Percentiles rank a stretch among this genome's conserved stretches.
These are phyloP conservation scores for Thereva unica DNA, from an alignment of 2,888 invertebrate genomes.

Conservation along the genomic window DNA sequence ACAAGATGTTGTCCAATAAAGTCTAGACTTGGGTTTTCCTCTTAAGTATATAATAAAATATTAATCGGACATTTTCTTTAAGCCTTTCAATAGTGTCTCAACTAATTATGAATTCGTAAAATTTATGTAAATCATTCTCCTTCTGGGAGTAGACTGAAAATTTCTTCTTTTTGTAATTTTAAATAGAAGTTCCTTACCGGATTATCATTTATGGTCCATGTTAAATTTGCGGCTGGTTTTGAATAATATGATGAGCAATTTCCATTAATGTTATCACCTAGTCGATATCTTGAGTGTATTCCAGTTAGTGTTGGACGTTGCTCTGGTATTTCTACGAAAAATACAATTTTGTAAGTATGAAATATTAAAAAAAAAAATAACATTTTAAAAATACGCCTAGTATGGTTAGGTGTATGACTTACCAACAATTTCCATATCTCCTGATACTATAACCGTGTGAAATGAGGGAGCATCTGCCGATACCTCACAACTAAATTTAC, in stretches of 20 bases:
- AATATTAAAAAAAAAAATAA: neutral
- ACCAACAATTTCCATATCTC: slow-evolving; percentile 58
- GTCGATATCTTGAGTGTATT: slow-evolving; percentile 61
- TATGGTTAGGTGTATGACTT: slow-evolving; percentile 41
- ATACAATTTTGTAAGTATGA: too few relatives aligned
- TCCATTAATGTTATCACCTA: slow-evolving; percentile 61
- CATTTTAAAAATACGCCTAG: neutral
- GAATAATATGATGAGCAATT: slow-evolving; percentile 63
- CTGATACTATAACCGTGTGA: slow-evolving; percentile 54
- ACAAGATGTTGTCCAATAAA: too few relatives aligned
- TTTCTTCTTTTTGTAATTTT: too few relatives aligned
- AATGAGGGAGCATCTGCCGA: slow-evolving; percentile 58
- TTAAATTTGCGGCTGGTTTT: slow-evolving; percentile 63
- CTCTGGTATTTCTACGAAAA: slow-evolving; percentile 59
- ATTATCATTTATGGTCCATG: slow-evolving; percentile 63
- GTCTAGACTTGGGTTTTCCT: too few relatives aligned
- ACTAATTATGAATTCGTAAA: neutral
- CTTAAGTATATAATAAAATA: too few relatives aligned
- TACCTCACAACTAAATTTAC: slow-evolving; percentile 57
- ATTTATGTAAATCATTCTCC: neutral
- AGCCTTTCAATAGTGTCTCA: too few relatives aligned
- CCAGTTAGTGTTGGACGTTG: slow-evolving; percentile 62
- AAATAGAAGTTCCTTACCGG: slow-evolving; percentile 52
- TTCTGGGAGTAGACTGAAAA: too few relatives aligned
- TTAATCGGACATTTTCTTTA: too few relatives aligned